Conservation (phyloP, 2,888 invertebrate species). For the Carabus problematicus region DNA sequence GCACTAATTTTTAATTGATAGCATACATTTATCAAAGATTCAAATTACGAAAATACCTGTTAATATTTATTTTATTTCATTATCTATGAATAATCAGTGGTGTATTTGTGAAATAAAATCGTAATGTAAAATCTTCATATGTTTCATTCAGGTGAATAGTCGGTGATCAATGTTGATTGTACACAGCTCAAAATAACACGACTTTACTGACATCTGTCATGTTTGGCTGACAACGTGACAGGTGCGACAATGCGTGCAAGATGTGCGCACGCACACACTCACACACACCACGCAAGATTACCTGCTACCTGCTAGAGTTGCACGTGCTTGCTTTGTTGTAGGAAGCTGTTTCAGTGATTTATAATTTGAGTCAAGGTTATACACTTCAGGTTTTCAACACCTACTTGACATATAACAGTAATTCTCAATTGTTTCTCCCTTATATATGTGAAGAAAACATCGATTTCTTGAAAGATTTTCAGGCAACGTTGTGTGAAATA, state of each 20-base stretch:
- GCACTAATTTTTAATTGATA: too few relatives aligned
- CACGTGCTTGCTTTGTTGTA: conserved; percentile 21
- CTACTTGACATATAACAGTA: neutral
- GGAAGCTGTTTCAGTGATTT: conserved; percentile 25
- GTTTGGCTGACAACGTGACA: neutral
- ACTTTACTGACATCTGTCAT: neutral
- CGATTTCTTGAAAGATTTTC: too few relatives aligned
- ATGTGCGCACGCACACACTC: conserved; percentile 15
- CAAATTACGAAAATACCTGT: too few relatives aligned
- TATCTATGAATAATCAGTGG: too few relatives aligned
- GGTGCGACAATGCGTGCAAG: neutral
- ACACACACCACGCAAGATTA: conserved; percentile 21
- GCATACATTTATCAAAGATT: too few relatives aligned
- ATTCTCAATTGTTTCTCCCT: too few relatives aligned
- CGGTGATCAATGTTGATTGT: neutral
- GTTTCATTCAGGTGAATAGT: neutral
- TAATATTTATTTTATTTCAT: too few relatives aligned
- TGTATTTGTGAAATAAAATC: too few relatives aligned
- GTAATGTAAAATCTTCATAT: neutral
- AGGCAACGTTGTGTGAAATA: too few relatives aligned
- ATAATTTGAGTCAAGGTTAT: conserved; percentile 31
- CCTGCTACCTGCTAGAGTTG: conserved; percentile 19
- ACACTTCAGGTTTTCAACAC: neutral
- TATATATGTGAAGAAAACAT: too few relatives aligned
- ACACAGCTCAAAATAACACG: neutral